Conservation (phyloP, 1,140 invertebrate genomes). For the Tenebrio molitor region DNA sequence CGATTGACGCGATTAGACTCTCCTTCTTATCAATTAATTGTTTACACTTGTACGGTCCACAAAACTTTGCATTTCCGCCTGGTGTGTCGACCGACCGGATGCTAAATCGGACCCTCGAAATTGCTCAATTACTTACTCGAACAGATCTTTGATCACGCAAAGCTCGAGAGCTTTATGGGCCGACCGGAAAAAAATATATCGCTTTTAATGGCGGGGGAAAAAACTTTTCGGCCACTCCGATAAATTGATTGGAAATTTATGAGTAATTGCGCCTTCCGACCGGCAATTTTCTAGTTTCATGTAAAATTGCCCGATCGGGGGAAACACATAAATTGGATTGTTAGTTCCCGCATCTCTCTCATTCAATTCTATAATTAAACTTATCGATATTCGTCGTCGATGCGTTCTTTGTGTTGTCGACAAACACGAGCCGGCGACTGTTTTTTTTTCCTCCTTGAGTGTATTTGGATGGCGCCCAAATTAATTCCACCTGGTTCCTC, state of each 20-base stretch:
- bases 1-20: background rate
- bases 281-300: conserved; percentile 18
- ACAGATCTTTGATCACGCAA: conserved; percentile 37
- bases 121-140: conserved; percentile 38
- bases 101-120: conserved; percentile 36
- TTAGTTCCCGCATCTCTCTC: background rate
- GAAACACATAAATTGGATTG: conserved; percentile 3
- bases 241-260: conserved; percentile 7
- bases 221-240: conserved; percentile 19
- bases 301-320: background rate
- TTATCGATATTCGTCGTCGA: conserved; percentile 16
- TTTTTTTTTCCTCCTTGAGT: background rate
- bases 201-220: conserved; percentile 11
- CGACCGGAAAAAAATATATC: conserved; percentile 10
- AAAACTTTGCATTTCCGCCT: conserved; percentile 32
- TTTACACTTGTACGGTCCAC: conserved; percentile 1
- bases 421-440: background rate
- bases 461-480: background rate
- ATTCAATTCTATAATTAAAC: conserved; percentile 29
- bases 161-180: conserved; percentile 21
- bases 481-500: background rate
- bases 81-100: background rate
- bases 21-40: background rate
- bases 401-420: background rate
- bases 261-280: background rate